phyloP scores from a whole-genome alignment of 2,888 invertebrate species.

The Willowsia nigromaculata region DNA sequence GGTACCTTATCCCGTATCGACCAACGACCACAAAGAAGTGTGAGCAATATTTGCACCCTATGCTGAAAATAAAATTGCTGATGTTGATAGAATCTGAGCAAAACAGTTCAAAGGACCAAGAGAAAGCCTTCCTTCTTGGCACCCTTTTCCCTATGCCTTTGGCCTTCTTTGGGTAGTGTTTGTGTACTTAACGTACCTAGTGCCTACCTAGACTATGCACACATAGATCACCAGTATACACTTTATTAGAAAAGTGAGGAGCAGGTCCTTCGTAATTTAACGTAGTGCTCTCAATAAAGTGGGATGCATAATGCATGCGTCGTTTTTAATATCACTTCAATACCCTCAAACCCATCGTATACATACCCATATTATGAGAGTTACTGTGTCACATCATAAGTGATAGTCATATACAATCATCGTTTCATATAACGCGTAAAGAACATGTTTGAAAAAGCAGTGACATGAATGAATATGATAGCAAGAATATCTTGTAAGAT shows the following conservation, averaged over 20 bases:
- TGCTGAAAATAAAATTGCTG: background rate
- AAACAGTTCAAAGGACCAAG: background rate
- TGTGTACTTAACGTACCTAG: background rate
- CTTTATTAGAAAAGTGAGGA: background rate
- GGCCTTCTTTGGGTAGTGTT: background rate
- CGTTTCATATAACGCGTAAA: background rate
- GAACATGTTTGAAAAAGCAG: background rate
- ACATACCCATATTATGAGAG: background rate
- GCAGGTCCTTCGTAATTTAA: background rate
- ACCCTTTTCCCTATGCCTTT: conserved; percentile 9
- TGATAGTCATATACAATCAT: background rate
- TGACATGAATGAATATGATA: background rate
- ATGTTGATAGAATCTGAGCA: conserved; percentile 1
- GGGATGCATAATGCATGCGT: conserved; percentile 2
- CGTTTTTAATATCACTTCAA: background rate
- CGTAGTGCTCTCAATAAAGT: background rate
- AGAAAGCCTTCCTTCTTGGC: conserved; percentile 29
- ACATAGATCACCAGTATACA: background rate
- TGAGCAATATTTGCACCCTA: background rate
- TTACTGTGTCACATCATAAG: background rate
- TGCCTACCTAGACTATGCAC: too few species aligned
- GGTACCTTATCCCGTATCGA: background rate
- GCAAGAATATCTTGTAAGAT: background rate
- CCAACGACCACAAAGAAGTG: background rate
- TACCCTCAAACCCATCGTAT: background rate